Evolutionary conservation across 2,888 invertebrate species (phyloP).

Genomic region (Holacanthella duospinosa): DNA sequence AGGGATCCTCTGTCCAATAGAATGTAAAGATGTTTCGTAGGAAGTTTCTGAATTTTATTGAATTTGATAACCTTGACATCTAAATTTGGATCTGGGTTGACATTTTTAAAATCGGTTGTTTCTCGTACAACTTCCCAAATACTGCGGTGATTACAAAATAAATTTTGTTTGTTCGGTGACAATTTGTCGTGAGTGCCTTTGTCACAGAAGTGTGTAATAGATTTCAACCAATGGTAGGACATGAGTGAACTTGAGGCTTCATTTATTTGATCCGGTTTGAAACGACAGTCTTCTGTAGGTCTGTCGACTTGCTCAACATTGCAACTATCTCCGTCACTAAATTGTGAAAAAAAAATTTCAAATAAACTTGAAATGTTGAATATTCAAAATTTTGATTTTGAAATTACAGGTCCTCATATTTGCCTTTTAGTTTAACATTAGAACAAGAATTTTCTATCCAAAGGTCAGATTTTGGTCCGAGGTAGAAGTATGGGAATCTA

Average conservation of each 20-base stretch:
- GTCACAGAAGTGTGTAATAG: slow-evolving; percentile 47
- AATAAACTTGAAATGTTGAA: neutral
- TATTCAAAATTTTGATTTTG: no score
- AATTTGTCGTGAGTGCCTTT: slow-evolving; percentile 51
- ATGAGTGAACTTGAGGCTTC: slow-evolving; percentile 23
- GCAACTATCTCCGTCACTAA: slow-evolving; percentile 14
- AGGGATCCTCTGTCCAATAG: neutral
- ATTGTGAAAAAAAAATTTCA: no score
- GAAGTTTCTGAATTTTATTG: no score
- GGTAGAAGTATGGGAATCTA: slow-evolving; percentile 4
- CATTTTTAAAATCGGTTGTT: slow-evolving; percentile 20
- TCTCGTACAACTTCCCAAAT: slow-evolving; percentile 27
- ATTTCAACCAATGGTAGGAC: slow-evolving; percentile 30
- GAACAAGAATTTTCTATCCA: neutral
- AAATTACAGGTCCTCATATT: neutral
- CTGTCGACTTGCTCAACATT: slow-evolving; percentile 5
- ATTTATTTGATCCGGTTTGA: slow-evolving; percentile 16
- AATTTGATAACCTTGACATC: no score
- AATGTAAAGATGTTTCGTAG: neutral
- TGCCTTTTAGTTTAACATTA: neutral
- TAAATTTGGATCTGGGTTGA: neutral
- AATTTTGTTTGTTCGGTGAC: slow-evolving; percentile 56
- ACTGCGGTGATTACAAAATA: slow-evolving; percentile 48
- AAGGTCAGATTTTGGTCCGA: neutral
- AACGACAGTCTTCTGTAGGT: slow-evolving; percentile 22